Evolutionary conservation across 2,113 vertebrate species (phyloP), one percentile per base, ranked within the genome.

Genomic region (Peromyscus leucopus): DNA sequence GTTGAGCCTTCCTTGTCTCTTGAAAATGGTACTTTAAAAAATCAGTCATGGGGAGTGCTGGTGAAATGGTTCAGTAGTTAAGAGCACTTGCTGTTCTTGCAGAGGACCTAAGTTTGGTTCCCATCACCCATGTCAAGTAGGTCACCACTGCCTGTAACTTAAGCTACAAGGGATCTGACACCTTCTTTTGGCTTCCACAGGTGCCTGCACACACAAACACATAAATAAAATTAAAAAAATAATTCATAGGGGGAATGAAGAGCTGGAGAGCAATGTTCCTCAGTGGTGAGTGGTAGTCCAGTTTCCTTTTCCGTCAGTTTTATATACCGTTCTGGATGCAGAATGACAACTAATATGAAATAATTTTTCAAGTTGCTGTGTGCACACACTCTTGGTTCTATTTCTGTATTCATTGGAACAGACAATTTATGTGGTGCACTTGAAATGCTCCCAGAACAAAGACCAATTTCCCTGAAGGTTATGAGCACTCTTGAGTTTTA

Each of bases 381-480:
- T 39, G 92, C 28, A 59, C 51, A 63, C 46, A 57, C 75, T 84
- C 90, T 78, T 74, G 55, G 39, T 90, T 97, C 84, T 94, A 92
- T 93, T 95, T 96, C 92, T 42, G 69, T 71, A 5, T 90, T 95
- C 93, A 28, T 21, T n/a, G 90, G 85, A 83, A 90, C 59, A 67
- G 87, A 85, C 89, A 91, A 51, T 96, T 97, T 97, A 93, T 84
- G 86, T 57, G 28, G 42, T 74, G 48, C 2, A 26, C 88, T 96
- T 63, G 33, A 55, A 91, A 91, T 63, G 48, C 90, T 93, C 88
- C 91, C 90, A 90, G 94, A 98, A 93, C 95, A 97, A 95, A 96
- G 95, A 86, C 79, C 90, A 85, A 93, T 96, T 96, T 97, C 92
- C 71, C 65, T 63, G 84, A 95, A 96, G 93, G 75, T 93, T 95